These are phyloP conservation scores for Aythya baeri DNA, from an alignment of 2,113 vertebrate species.

Conservation along the genomic window DNA sequence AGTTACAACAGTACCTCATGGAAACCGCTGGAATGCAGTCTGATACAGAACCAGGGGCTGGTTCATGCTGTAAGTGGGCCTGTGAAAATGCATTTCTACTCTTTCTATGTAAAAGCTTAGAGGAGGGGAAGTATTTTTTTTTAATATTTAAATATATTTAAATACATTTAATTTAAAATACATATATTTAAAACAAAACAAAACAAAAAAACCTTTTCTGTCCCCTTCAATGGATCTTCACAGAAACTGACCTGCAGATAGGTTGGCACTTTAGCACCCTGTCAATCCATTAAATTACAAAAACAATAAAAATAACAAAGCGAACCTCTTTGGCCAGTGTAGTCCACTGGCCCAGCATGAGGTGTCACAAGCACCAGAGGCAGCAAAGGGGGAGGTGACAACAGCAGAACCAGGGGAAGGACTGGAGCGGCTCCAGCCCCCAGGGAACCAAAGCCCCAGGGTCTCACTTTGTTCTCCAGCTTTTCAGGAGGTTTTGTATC, in stretches of 20 bases:
- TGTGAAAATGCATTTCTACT: not conserved
- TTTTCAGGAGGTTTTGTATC: not conserved
- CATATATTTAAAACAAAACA: not conserved
- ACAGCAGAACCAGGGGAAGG: not conserved
- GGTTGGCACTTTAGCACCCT: conserved; percentile 37
- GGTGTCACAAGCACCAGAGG: not conserved
- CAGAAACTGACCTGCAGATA: not conserved
- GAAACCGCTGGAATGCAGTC: not conserved
- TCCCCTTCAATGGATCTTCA: conserved; percentile 12
- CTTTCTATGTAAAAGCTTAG: not conserved
- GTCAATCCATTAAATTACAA: not conserved
- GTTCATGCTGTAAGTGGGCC: not conserved
- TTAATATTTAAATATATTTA: conserved; percentile 30
- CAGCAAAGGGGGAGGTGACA: not conserved
- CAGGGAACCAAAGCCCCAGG: not conserved
- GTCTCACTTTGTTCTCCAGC: not conserved
- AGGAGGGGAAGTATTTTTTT: not conserved
- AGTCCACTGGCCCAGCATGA: not conserved
- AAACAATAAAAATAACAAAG: not conserved
- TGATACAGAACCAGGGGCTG: not conserved
- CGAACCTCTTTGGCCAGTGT: not conserved
- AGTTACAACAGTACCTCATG: fast-evolving
- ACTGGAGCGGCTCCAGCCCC: not conserved
- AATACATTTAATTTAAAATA: conserved; percentile 59
- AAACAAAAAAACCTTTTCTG: not conserved